Evolutionary conservation across 2,797 vertebrate species (phyloP).

Genomic region (Enoplosus armatus): DNA sequence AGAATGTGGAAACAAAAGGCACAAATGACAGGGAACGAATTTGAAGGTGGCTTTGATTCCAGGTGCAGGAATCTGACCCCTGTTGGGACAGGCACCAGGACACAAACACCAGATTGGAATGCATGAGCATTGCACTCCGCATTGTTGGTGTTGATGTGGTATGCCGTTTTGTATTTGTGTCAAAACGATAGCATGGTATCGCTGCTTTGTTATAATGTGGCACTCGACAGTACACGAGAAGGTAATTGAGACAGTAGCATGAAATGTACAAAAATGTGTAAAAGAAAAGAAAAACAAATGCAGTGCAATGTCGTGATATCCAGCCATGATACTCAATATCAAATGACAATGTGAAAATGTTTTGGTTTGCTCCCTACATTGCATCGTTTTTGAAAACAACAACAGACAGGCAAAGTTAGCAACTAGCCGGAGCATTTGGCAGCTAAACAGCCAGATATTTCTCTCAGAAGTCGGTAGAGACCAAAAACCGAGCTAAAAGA

Average conservation of each 20-base stretch:
- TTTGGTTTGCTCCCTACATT: no score
- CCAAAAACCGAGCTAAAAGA: neutral
- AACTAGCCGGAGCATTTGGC: no score
- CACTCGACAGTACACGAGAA: neutral
- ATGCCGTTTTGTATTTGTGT: neutral
- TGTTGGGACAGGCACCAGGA: conserved; percentile 15
- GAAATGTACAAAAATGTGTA: no score
- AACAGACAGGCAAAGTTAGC: neutral
- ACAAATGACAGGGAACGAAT: conserved; percentile 46
- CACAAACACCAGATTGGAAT: conserved; percentile 20
- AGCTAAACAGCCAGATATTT: no score
- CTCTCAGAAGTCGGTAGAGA: no score
- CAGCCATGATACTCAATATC: neutral
- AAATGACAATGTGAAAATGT: neutral
- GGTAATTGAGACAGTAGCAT: neutral
- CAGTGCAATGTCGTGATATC: neutral
- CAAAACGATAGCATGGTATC: neutral
- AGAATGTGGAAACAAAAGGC: conserved; percentile 55
- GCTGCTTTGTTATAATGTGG: neutral
- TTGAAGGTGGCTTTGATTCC: conserved; percentile 49
- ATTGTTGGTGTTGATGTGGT: neutral
- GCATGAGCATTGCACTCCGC: neutral
- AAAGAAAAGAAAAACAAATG: neutral
- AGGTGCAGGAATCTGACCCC: conserved; percentile 28
- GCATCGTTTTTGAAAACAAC: no score